phyloP scores from a whole-genome alignment of 2,113 vertebrate genomes.

The Silurus meridionalis region DNA sequence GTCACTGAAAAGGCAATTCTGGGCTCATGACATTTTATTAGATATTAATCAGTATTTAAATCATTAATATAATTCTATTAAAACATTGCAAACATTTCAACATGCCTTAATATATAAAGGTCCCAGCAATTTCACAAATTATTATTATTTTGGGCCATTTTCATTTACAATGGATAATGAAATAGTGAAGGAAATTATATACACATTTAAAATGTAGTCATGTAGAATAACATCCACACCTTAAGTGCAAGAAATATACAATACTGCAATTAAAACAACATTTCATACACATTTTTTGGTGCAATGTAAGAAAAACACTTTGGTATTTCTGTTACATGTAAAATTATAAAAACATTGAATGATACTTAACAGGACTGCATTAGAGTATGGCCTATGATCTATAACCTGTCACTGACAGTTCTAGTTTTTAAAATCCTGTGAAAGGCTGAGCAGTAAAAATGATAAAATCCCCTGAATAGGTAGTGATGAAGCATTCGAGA shows the following conservation, averaged over 20 bases:
- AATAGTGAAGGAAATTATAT: background rate
- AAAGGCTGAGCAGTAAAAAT: slow-evolving; percentile 16
- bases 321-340: background rate
- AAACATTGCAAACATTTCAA: too few relatives aligned
- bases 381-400: background rate
- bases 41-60: too few relatives aligned
- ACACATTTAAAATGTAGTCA: background rate
- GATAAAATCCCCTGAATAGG: slow-evolving; percentile 4
- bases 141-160: too few relatives aligned
- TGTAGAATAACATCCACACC: background rate
- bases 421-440: background rate
- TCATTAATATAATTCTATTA: too few relatives aligned
- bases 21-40: too few relatives aligned
- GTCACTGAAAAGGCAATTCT: too few relatives aligned
- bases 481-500: background rate
- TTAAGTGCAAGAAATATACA: background rate
- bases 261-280: background rate
- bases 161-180: background rate
- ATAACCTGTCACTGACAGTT: background rate
- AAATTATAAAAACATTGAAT: background rate
- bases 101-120: too few relatives aligned
- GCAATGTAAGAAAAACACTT: background rate
- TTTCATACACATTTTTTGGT: too few relatives aligned
- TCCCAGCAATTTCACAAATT: too few relatives aligned
- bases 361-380: background rate